A percentile compares a stretch with the other conserved stretches of the same genome.
These are phyloP conservation scores for Drosophila parthenogenetica DNA, from an alignment of 2,888 invertebrate species.

Conservation along the genomic window DNA sequence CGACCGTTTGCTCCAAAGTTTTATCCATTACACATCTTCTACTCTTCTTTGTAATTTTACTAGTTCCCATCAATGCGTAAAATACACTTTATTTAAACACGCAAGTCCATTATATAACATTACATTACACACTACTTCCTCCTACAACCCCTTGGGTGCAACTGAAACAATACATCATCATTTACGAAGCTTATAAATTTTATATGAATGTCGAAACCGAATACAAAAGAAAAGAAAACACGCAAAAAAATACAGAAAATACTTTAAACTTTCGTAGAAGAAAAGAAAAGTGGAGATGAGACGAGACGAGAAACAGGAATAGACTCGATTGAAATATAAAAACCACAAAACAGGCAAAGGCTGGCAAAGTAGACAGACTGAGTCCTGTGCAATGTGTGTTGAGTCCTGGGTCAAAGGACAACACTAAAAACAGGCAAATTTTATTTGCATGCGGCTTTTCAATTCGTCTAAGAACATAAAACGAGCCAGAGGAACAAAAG, in stretches of 20 bases:
- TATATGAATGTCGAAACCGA: constrained; percentile 31
- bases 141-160: constrained; percentile 32
- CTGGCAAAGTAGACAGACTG: constrained; percentile 21
- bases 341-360: constrained; percentile 57
- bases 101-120: constrained; percentile 36
- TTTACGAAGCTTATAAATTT: constrained; percentile 61
- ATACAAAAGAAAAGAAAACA: constrained; percentile 16
- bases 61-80: not conserved
- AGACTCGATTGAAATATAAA: constrained; percentile 71
- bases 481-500: constrained; percentile 44
- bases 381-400: not conserved
- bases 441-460: constrained; percentile 78
- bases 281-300: constrained; percentile 11
- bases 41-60: too few relatives aligned
- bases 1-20: not conserved
- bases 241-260: constrained; percentile 27
- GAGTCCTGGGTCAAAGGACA: constrained; percentile 61
- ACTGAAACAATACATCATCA: constrained; percentile 68
- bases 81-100: constrained; percentile 24
- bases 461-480: constrained; percentile 75
- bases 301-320: constrained; percentile 13
- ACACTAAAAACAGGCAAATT: constrained; percentile 69
- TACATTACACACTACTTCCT: constrained; percentile 5
- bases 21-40: too few relatives aligned
- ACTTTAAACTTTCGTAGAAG: constrained; percentile 40